These are phyloP conservation scores for Dioctria rufipes DNA, from an alignment of 2,888 invertebrate genomes.

Conservation along the genomic window DNA sequence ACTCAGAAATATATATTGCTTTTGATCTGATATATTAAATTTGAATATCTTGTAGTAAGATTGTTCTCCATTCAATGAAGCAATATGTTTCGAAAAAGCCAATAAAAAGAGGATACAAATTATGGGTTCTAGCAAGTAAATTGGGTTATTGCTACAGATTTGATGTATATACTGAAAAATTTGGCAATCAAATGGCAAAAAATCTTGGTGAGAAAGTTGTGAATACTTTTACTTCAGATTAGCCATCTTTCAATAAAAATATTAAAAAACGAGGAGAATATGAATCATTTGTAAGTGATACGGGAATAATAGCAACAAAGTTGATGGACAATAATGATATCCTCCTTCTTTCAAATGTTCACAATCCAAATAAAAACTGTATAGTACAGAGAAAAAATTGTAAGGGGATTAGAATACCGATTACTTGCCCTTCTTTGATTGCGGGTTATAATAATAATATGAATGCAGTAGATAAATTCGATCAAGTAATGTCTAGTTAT, in stretches of 20 bases:
- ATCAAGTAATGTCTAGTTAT: constrained; percentile 3
- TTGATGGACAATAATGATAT: constrained; percentile 12
- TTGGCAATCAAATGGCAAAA: too few relatives aligned
- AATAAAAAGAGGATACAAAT: too few relatives aligned
- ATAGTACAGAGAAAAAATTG: constrained; percentile 17
- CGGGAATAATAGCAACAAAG: constrained; percentile 24
- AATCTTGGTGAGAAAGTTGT: too few relatives aligned
- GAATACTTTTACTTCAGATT: background rate
- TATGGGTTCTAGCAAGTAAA: too few relatives aligned
- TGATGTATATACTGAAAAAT: too few relatives aligned
- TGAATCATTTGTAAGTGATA: constrained; percentile 27
- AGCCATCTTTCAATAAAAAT: background rate
- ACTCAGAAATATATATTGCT: too few relatives aligned
- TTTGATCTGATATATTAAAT: too few relatives aligned
- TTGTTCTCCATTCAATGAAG: too few relatives aligned
- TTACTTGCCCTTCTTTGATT: constrained; percentile 9
- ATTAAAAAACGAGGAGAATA: constrained; percentile 12
- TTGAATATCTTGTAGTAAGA: too few relatives aligned
- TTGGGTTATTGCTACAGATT: too few relatives aligned
- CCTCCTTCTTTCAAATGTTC: constrained; percentile 1
- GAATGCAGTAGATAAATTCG: constrained; percentile 7
- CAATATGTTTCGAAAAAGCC: too few relatives aligned
- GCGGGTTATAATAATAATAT: background rate
- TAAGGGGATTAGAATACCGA: background rate
- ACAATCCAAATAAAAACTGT: background rate